Conservation (phyloP, 64 coral and sea anemone genomes). For the Pachyseris speciosa region DNA sequence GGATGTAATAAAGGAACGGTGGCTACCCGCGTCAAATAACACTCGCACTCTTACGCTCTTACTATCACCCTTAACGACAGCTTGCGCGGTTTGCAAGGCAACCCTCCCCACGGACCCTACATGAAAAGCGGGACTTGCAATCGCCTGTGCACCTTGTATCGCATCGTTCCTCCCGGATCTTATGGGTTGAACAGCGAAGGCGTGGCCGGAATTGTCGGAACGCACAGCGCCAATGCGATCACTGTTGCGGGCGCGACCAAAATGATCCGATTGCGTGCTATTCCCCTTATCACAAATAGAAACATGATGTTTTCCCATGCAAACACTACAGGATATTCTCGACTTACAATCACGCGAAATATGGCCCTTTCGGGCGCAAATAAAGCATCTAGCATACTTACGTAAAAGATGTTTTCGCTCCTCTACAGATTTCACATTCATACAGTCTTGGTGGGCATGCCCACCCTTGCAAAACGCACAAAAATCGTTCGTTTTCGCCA, state of each 20-base stretch:
- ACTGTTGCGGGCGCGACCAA: slow-evolving; percentile 5
- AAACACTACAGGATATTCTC: slow-evolving; percentile 1
- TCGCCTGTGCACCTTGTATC: neutral
- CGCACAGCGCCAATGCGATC: neutral
- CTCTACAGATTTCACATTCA: neutral
- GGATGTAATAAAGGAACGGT: neutral
- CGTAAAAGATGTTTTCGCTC: neutral
- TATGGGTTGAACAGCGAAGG: neutral
- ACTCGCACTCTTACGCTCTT: neutral
- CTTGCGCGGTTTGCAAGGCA: neutral
- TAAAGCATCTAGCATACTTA: slow-evolving; percentile 25
- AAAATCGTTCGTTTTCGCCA: neutral
- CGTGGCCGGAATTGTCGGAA: neutral
- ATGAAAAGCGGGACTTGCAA: no score
- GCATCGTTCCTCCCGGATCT: neutral
- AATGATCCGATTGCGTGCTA: neutral
- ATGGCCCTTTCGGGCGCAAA: slow-evolving; percentile 42
- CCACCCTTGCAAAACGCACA: slow-evolving; percentile 27
- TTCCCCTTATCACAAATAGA: neutral
- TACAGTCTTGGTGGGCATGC: slow-evolving; percentile 25
- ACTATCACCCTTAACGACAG: neutral
- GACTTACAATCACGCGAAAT: slow-evolving; percentile 33
- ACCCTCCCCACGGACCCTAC: neutral
- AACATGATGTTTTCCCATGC: neutral
- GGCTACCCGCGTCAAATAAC: neutral